phyloP scores from a whole-genome alignment of 2,888 invertebrate genomes.

The Lepidonotus clava region DNA sequence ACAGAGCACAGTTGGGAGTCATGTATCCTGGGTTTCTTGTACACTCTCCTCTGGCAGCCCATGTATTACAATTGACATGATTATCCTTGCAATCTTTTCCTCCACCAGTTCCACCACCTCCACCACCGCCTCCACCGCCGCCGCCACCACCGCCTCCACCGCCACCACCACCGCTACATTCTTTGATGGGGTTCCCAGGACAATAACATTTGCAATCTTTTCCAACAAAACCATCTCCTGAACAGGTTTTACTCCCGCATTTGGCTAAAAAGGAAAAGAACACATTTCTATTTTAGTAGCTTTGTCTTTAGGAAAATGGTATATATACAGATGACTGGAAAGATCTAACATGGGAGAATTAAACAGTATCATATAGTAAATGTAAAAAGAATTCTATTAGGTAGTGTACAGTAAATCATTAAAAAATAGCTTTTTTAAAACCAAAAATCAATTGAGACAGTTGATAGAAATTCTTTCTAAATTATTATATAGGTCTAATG shows the following conservation, averaged over 20 bases:
- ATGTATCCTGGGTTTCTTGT: slow-evolving; percentile 55
- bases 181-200: slow-evolving; percentile 63
- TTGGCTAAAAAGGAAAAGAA: slow-evolving; percentile 43
- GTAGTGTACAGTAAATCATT: too few species aligned
- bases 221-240: slow-evolving; percentile 69
- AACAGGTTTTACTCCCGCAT: slow-evolving; percentile 63
- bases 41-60: slow-evolving; percentile 58
- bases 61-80: slow-evolving; percentile 45
- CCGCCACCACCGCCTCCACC: slow-evolving; percentile 15
- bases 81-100: slow-evolving; percentile 19
- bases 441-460: too few species aligned
- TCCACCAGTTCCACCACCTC: background rate
- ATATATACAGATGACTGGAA: too few species aligned
- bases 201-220: slow-evolving; percentile 70
- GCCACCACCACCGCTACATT: slow-evolving; percentile 55
- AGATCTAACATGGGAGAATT: too few species aligned
- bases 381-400: too few species aligned
- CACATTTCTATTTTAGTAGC: too few species aligned
- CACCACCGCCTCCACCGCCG: slow-evolving; percentile 2
- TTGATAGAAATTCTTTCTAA: too few species aligned
- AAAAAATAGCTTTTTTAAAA: too few species aligned
- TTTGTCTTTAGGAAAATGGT: too few species aligned
- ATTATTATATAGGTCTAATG: too few species aligned
- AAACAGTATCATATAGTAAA: too few species aligned
- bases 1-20: slow-evolving; percentile 45